These are phyloP conservation scores for Lanistes nyassanus DNA, from an alignment of 1,140 invertebrate species.

Conservation along the genomic window DNA sequence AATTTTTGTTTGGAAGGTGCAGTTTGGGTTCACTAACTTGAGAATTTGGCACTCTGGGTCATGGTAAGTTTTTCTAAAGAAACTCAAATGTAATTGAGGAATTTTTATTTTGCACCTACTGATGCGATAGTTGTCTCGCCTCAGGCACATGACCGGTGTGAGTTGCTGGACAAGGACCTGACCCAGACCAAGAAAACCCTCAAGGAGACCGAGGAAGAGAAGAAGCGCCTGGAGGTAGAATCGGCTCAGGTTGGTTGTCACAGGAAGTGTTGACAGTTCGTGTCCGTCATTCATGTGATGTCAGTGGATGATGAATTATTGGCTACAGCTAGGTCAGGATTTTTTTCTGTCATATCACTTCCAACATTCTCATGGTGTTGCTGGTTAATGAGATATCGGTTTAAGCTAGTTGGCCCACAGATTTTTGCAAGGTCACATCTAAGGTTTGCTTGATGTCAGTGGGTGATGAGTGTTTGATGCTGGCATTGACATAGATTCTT, in stretches of 20 bases:
- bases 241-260: conserved; percentile 72
- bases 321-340: not conserved
- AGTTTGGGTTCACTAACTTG: too few relatives aligned
- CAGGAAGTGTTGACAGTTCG: conserved; percentile 68
- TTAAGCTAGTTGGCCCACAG: too few relatives aligned
- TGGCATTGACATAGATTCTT: too few relatives aligned
- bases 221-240: conserved; percentile 81
- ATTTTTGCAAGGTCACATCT: too few relatives aligned
- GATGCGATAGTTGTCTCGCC: conserved; percentile 25
- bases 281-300: not conserved
- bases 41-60: too few relatives aligned
- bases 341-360: not conserved
- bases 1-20: too few relatives aligned
- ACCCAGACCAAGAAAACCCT: conserved; percentile 79
- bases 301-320: not conserved
- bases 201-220: conserved; percentile 84
- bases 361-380: not conserved
- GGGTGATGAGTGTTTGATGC: too few relatives aligned
- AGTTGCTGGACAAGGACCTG: conserved; percentile 83
- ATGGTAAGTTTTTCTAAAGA: too few relatives aligned
- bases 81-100: too few relatives aligned
- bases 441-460: too few relatives aligned
- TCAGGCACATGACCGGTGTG: conserved; percentile 79
- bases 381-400: not conserved
- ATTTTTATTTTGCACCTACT: too few relatives aligned